Percentiles rank a stretch among this genome's conserved stretches.
These are phyloP conservation scores for Seladonia tumulorum DNA, from an alignment of 2,888 invertebrate species.

Conservation along the genomic window DNA sequence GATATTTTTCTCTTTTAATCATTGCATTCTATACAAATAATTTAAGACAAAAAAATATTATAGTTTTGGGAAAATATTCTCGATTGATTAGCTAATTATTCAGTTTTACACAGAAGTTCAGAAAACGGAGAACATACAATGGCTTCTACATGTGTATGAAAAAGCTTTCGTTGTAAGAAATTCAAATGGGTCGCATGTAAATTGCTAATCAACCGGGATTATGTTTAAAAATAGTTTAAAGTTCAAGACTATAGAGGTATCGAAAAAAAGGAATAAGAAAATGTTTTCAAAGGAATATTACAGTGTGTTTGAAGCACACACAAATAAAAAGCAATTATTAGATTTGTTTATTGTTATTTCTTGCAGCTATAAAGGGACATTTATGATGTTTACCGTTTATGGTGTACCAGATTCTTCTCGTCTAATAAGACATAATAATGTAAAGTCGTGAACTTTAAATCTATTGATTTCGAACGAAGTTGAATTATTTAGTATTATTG, in stretches of 20 bases:
- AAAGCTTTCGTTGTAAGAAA: neutral
- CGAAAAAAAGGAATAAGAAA: neutral
- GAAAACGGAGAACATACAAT: neutral
- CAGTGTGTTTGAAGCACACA: neutral
- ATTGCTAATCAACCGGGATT: conserved; percentile 1
- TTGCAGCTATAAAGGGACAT: neutral
- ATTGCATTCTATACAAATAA: neutral
- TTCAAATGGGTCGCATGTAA: neutral
- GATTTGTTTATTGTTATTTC: neutral
- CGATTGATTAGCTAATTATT: neutral
- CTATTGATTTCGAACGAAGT: neutral
- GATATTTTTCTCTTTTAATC: conserved; percentile 39
- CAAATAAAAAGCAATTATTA: neutral
- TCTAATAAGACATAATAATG: too few relatives aligned
- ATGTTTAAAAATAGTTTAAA: neutral
- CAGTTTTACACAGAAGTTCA: neutral
- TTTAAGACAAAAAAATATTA: neutral
- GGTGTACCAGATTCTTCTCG: neutral
- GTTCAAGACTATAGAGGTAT: neutral
- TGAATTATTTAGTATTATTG: neutral
- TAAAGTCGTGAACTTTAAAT: neutral
- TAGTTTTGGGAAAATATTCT: neutral
- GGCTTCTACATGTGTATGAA: neutral
- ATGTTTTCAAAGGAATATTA: neutral
- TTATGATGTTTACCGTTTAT: neutral